Evolutionary conservation across 2,113 vertebrate genomes (phyloP), one percentile per base, ranked within the genome.

Genomic region (Cochlearius cochlearius): DNA sequence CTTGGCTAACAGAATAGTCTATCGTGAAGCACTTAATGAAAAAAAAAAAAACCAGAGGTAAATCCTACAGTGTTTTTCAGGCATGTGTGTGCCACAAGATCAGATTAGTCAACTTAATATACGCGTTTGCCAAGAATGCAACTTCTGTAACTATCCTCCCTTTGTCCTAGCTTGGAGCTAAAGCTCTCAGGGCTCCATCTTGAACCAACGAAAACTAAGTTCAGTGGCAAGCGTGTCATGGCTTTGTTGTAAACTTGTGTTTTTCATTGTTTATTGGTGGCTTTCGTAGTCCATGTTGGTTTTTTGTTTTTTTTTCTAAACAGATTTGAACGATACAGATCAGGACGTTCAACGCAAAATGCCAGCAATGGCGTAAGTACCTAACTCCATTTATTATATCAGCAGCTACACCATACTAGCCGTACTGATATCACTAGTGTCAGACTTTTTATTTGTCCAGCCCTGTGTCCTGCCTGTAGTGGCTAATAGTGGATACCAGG

Each of bases 291-390:
- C 52, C n/a, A 19, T 63, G 43, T 38, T 72, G 26, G 1, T 18
- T 59, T 50, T 26, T 89, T 32, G 47, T 20, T 39, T 79, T 79
- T 8, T 63, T 91, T 36, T 26, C 60, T 53, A 21, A 4, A 73
- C 95, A 99, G 99, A 98, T 99, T 99, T 34, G 99, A 99, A 85
- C 97, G 99, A 76, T 99, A 99, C 94, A 97, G 99, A 69, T 98
- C 99, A 0, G 99, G 99, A 85, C 98, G 99, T 88, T 98, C 98
- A 2, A 98, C 98, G 87, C 99, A 99, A 95, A 99, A 97, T 14
- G 93, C 98, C 97, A 99, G 99, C 97, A 99, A 99, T 34, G 99
- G 99, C 96, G 99, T 99, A 98, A 99, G 99, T 98, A 80, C 84
- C 68, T 43, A 12, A 7, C 17, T 77, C 10, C 47, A 11, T 5